These are phyloP conservation scores for Pseudomyrmex dendroicus DNA, from an alignment of 1,140 invertebrate species.

Conservation along the genomic window DNA sequence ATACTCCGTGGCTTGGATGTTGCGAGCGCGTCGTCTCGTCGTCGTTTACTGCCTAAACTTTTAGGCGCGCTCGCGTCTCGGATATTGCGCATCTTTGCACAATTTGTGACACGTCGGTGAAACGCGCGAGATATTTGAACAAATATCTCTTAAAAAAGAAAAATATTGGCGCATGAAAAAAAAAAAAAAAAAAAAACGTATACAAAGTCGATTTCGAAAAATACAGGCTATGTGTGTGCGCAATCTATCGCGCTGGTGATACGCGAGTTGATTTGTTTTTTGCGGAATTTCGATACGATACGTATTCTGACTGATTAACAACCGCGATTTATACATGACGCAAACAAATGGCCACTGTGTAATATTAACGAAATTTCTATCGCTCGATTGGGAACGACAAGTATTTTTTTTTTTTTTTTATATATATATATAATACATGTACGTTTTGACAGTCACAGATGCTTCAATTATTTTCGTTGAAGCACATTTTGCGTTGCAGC, in stretches of 20 bases:
- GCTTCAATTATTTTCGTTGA: constrained; percentile 40
- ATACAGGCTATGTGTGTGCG: not conserved
- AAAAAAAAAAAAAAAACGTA: not conserved
- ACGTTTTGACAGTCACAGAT: constrained; percentile 10
- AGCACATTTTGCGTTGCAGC: constrained; percentile 1
- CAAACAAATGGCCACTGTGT: not conserved
- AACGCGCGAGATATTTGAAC: not conserved
- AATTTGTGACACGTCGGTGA: not conserved
- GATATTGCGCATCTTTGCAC: constrained; percentile 1
- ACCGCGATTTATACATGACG: constrained; percentile 13
- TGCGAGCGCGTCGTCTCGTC: constrained; percentile 26
- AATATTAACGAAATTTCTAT: constrained; percentile 30
- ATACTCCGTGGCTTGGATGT: constrained; percentile 59
- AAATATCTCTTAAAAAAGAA: not conserved
- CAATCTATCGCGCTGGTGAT: not conserved
- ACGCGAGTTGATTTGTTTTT: constrained; percentile 5
- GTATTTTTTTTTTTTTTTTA: not conserved
- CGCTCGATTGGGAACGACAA: constrained; percentile 19
- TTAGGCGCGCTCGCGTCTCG: constrained; percentile 37
- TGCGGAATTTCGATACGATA: constrained; percentile 1
- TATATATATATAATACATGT: not conserved
- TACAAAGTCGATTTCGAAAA: not conserved
- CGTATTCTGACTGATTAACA: constrained; percentile 28
- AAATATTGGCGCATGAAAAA: not conserved
- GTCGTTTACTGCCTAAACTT: constrained; percentile 33